Evolutionary conservation across 1,140 invertebrate genomes (phyloP).

Genomic region (Apis laboriosa): DNA sequence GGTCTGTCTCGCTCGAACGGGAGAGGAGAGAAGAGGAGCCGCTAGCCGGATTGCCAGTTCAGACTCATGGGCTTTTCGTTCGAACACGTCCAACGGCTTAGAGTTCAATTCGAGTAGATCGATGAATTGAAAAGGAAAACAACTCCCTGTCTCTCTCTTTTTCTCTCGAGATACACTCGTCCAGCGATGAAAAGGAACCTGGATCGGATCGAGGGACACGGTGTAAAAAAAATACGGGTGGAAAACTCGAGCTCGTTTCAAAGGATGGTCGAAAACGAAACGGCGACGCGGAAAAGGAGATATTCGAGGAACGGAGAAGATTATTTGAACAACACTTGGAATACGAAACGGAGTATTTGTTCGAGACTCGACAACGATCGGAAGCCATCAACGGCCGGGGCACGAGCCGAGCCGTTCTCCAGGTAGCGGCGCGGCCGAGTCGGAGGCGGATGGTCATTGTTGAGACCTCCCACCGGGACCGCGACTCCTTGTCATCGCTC

Average conservation of each 20-base stretch:
- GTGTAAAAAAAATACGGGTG: too few relatives aligned
- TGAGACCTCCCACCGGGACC: conserved; percentile 71
- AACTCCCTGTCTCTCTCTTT: not conserved
- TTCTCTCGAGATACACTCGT: too few relatives aligned
- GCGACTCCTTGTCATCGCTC: conserved; percentile 74
- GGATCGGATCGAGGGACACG: too few relatives aligned
- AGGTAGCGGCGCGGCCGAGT: conserved; percentile 64
- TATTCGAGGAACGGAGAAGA: too few relatives aligned
- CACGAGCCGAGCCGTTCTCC: conserved; percentile 62
- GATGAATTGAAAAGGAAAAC: conserved; percentile 35
- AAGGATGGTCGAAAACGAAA: too few relatives aligned
- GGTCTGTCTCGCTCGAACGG: conserved; percentile 60
- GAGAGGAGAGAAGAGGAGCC: conserved; percentile 56
- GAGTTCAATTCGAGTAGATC: conserved; percentile 57
- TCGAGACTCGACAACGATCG: conserved; percentile 39
- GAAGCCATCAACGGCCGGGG: conserved; percentile 45
- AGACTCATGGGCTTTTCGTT: conserved; percentile 60
- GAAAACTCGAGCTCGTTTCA: too few relatives aligned
- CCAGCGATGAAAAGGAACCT: conserved; percentile 4
- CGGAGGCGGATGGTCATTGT: conserved; percentile 72
- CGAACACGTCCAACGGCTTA: conserved; percentile 47
- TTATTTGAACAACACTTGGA: not conserved
- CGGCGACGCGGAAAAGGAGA: too few relatives aligned
- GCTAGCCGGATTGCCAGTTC: conserved; percentile 45
- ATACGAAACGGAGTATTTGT: not conserved